Evolutionary conservation across 1,140 invertebrate species (phyloP).

Genomic region (Pemphigus obesinymphae): DNA sequence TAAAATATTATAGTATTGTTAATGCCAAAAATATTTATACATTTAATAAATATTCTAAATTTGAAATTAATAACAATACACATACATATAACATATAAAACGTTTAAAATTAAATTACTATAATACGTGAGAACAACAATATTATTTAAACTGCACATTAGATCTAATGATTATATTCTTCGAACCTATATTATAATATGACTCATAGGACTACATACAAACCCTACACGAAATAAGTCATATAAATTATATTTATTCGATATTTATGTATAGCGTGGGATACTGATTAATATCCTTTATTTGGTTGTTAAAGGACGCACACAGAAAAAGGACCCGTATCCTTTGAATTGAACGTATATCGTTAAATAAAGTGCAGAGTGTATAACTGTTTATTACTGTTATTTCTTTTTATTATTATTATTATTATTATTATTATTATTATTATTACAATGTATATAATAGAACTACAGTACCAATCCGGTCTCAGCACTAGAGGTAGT

Average conservation of each 20-base stretch:
- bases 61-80: no score
- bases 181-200: not conserved
- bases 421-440: not conserved
- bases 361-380: constrained; percentile 28
- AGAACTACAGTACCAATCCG: constrained; percentile 2
- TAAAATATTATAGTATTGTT: no score
- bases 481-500: not conserved
- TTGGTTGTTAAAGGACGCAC: constrained; percentile 27
- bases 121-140: no score
- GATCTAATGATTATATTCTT: no score
- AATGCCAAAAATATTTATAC: no score
- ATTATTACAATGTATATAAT: constrained; percentile 29
- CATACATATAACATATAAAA: no score
- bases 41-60: no score
- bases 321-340: constrained; percentile 37
- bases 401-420: not conserved
- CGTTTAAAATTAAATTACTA: no score
- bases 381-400: not conserved
- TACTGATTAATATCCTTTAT: constrained; percentile 22
- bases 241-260: constrained; percentile 21
- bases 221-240: not conserved
- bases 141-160: no score
- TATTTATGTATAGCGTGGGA: constrained; percentile 35
- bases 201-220: no score
- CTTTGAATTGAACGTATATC: constrained; percentile 25